Base-by-base conservation (phyloP, 2,797 vertebrate species). In the Cuniculus paca region DNA sequence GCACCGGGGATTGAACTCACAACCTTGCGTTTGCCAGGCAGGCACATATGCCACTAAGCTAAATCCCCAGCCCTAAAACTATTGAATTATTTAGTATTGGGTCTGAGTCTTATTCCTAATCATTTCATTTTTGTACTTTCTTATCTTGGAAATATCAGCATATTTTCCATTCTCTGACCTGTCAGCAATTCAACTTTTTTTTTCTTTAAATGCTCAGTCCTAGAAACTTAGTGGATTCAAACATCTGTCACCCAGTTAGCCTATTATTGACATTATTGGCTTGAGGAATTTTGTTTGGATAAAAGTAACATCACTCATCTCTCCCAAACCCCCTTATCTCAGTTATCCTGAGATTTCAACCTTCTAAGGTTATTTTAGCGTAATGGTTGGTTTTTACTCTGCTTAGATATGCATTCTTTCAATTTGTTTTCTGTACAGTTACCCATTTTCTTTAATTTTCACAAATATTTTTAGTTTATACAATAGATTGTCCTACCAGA, bases 371-470 rank as follows among this genome's bases (percentile, higher is more conserved):
- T 39, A 58, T 95, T 79, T 85, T 58, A 26, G 61, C 72, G 0
- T 20, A 87, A 58, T 39, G 22, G 63, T 50, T 50, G 58, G 34
- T 61, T 94, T 90, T 74, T 50, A 70, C 88, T 84, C n/a, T 88
- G 1, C 31, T 93, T 61, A 91, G n/a, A 70, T 83, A 8, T n/a
- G 0, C 50, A 45, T 22, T 60, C 79, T 88, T 91, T 63, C 88
- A 50, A 86, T 50, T 86, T 95, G 13, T 6, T 60, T 74, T 80
- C 42, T 65, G 19, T 91, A 34, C 13, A 72, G 45, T 17, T 82
- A 16, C 28, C 58, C 42, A 81, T 60, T 88, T 2, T 9, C 45
- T 80, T 94, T 81, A 84, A 84, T 94, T 88, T 95, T 92, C 68
- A 88, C 26, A 94, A 78, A 79, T 45, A 75, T 52, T 60, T 87